Conservation (phyloP, 1,140 invertebrate genomes). For the Cataglyphis hispanica region DNA sequence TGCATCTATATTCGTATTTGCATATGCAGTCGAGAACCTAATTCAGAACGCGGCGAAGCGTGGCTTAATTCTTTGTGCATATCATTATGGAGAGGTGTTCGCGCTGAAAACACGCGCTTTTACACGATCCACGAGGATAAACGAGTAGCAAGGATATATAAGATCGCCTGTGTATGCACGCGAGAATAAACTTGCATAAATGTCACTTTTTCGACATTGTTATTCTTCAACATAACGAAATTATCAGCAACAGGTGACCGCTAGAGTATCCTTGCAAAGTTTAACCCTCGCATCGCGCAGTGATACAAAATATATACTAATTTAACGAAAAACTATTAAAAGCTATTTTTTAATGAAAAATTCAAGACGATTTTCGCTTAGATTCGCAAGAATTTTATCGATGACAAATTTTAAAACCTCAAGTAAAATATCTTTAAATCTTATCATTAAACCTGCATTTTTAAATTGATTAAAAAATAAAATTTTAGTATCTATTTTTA, state of each 20-base stretch:
- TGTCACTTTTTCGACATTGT: conserved; percentile 47
- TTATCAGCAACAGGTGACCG: conserved; percentile 57
- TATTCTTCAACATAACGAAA: conserved; percentile 36
- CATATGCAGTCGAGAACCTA: conserved; percentile 41
- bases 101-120: conserved; percentile 47
- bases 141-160: conserved; percentile 14
- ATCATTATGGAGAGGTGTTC: conserved; percentile 50
- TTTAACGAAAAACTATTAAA: neutral
- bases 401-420: neutral
- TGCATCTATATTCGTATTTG: neutral
- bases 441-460: neutral
- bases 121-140: conserved; percentile 38
- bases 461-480: neutral
- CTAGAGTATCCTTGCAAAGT: neutral
- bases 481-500: neutral
- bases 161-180: neutral
- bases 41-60: conserved; percentile 56
- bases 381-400: neutral
- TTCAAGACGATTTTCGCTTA: neutral
- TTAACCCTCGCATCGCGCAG: neutral
- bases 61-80: conserved; percentile 52
- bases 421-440: neutral
- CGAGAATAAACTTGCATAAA: conserved; percentile 47
- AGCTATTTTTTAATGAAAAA: neutral
- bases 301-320: neutral